Conservation (phyloP, 2,113 vertebrate genomes). For the Speoplatyrhinus poulsoni region DNA sequence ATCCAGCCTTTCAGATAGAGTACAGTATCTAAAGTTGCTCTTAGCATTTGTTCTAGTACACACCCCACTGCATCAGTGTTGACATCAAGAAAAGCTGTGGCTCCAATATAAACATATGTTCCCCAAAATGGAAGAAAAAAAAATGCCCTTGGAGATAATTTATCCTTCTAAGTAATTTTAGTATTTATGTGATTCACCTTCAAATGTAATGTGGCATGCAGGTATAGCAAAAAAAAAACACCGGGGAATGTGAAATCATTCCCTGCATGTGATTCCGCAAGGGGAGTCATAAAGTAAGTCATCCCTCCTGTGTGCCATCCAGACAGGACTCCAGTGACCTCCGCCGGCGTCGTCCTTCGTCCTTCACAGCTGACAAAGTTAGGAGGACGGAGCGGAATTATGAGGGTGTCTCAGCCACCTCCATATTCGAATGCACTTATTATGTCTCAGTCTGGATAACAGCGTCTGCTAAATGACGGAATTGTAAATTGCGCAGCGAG, state of each 20-base stretch:
- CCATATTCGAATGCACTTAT: conserved; percentile 58
- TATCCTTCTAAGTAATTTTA: conserved; percentile 74
- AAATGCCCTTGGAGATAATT: conserved; percentile 64
- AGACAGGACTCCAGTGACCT: conserved; percentile 64
- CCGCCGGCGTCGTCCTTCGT: conserved; percentile 32
- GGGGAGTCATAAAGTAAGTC: conserved; percentile 68
- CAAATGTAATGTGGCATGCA: conserved; percentile 77
- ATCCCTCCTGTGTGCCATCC: conserved; percentile 61
- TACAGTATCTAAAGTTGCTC: conserved; percentile 17
- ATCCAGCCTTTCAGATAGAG: conserved; percentile 39
- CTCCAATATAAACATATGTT: conserved; percentile 56
- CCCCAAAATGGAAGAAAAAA: conserved; percentile 18
- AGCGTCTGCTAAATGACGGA: conserved; percentile 70
- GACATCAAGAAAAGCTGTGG: conserved; percentile 30
- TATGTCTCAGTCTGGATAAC: conserved; percentile 57
- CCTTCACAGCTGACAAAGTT: conserved; percentile 66
- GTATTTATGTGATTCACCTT: conserved; percentile 81
- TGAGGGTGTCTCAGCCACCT: conserved; percentile 33
- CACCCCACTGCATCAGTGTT: background rate
- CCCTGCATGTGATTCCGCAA: conserved; percentile 32
- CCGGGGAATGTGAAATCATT: conserved; percentile 60
- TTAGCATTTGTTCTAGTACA: conserved; percentile 30
- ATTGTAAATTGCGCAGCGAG: conserved; percentile 67
- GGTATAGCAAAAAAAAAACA: conserved; percentile 50
- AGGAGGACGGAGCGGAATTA: conserved; percentile 50